Evolutionary conservation across 2,888 invertebrate genomes (phyloP).

Genomic region (Caenorhabditis sp.): DNA sequence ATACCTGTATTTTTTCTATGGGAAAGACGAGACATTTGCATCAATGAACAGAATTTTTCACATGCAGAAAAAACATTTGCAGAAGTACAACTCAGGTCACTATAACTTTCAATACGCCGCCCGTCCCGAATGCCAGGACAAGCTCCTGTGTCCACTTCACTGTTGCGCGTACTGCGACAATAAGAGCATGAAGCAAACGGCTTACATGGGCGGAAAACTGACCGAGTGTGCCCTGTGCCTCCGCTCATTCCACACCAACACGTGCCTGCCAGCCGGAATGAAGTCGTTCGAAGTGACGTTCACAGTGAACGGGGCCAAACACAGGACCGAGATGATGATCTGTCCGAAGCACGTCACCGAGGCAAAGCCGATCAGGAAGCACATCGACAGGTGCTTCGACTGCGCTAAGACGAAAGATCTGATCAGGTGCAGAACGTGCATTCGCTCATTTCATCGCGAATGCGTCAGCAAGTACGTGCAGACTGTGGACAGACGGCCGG

Average conservation of each 20-base stretch:
- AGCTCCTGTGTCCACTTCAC: conserved; percentile 14
- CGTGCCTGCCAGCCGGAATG: conserved; percentile 5
- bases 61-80: too few relatives aligned
- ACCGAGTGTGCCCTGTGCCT: conserved; percentile 18
- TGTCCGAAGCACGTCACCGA: neutral
- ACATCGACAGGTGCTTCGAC: neutral
- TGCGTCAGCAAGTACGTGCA: too few relatives aligned
- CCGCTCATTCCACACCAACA: conserved; percentile 18
- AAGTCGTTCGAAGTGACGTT: conserved; percentile 3
- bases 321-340: neutral
- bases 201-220: neutral
- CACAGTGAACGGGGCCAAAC: neutral
- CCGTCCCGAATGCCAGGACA: conserved; percentile 16
- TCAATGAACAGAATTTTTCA: too few relatives aligned
- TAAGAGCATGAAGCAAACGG: conserved; percentile 12
- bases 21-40: too few relatives aligned
- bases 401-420: neutral
- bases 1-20: too few relatives aligned
- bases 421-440: conserved; percentile 6
- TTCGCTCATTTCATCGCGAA: too few relatives aligned
- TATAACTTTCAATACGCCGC: neutral
- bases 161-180: conserved; percentile 6
- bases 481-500: neutral
- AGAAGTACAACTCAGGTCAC: conserved; percentile 6
- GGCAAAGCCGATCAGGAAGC: neutral